A percentile compares a stretch with the other conserved stretches of the same genome.
Conservation (phyloP, 2,797 vertebrate species). For the Coreius guichenoti region DNA sequence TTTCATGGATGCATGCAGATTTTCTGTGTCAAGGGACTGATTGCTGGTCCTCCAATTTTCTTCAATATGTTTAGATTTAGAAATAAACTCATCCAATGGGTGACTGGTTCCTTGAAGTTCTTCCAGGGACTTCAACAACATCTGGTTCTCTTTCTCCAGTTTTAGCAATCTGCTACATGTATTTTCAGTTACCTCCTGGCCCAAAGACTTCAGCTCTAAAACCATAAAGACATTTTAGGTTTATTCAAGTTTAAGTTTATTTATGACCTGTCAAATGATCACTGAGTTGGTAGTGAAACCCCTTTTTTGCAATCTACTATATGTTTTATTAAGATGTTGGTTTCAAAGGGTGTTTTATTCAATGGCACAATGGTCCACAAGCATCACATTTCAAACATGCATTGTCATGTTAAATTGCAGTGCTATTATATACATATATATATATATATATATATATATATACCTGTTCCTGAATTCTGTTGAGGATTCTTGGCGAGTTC, state of each 20-base stretch:
- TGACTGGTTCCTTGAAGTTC: constrained; percentile 91
- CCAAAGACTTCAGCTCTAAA: constrained; percentile 91
- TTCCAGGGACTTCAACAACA: constrained; percentile 90
- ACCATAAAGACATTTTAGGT: not conserved
- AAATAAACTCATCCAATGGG: constrained; percentile 59
- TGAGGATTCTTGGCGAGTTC: constrained; percentile 87
- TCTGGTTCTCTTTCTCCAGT: constrained; percentile 97
- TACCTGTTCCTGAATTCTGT: constrained; percentile 39
- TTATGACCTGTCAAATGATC: not conserved
- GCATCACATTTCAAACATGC: not conserved
- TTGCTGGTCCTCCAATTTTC: not conserved
- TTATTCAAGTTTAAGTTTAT: not conserved
- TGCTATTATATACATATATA: not conserved
- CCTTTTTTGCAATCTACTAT: not conserved
- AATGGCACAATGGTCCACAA: not conserved
- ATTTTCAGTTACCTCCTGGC: constrained; percentile 95
- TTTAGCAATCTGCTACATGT: constrained; percentile 94
- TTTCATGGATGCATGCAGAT: constrained; percentile 21
- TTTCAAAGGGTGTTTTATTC: not conserved
- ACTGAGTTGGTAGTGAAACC: not conserved
- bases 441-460: too few relatives aligned
- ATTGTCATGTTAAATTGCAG: not conserved
- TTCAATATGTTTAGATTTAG: not conserved
- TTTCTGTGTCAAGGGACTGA: not conserved
- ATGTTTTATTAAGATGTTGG: not conserved